Base-by-base conservation (phyloP, 2,888 invertebrate species). In the Mythimna ferrago region DNA sequence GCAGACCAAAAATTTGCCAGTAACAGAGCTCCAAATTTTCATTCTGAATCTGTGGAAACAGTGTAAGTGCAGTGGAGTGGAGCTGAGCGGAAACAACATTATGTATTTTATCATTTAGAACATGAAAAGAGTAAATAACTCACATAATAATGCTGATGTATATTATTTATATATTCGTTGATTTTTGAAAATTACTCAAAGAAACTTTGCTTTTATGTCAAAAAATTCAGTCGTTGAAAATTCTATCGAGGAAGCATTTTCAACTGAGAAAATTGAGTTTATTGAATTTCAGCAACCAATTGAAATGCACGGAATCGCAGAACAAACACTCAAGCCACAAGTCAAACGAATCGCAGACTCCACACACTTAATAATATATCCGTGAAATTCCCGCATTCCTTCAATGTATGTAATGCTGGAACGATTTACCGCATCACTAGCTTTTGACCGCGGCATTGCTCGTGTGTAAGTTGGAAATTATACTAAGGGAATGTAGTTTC, bases 391-490 rank as follows among this genome's bases (percentile, higher is more conserved):
- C 51, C 32, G 35, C 32, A 21, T 58, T 54, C 64, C 44, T 21
- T 48, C n/a, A 41, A 19, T 38, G 21, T 58, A 41, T 62, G 38
- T 67, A 53, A 66, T 71, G 10, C 53, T 19, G 51, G 51, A 56
- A 26, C 6, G 48, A 53, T 68, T 81, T 66, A 69, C 77, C 16
- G 58, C 66, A 81, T 81, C 32, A 57, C 32, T 32, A 26, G 14
- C 16, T 32, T 32, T 6, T 57, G n/a, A 7, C 51, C n/a, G 51
- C 9, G 51, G 14, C 51, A 2, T 53, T 6, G n/a, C 3, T 7
- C 26, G 57, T 14, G 14, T 32, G 32, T 56, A 56, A 16, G 16
- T 16, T 16, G 32, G 57, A 6, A 14, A 32, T 32, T 16, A 6
- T 16, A 32, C 56, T 32, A 32, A 16, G 26, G 56, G n/a, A 53